Conservation (phyloP, 2,797 vertebrate species). For the Enteromius argenteus region DNA sequence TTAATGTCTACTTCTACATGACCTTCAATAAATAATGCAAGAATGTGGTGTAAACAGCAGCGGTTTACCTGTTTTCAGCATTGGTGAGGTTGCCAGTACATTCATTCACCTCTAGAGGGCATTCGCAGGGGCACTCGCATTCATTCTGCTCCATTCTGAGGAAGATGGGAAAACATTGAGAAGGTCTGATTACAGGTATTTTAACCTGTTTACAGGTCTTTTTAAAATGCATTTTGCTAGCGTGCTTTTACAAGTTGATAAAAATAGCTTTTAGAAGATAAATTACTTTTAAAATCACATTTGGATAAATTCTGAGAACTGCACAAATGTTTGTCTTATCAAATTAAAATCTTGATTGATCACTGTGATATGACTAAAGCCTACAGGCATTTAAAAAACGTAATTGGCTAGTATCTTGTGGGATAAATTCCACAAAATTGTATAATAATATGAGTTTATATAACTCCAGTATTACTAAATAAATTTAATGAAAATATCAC, state of each 20-base stretch:
- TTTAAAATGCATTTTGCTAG: neutral
- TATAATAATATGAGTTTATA: neutral
- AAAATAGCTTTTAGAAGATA: neutral
- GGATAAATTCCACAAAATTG: neutral
- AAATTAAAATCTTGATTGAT: neutral
- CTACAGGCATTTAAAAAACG: neutral
- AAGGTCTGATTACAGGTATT: neutral
- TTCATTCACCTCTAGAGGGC: slow-evolving; percentile 98
- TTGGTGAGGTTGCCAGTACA: slow-evolving; percentile 98
- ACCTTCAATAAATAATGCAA: neutral
- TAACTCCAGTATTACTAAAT: neutral
- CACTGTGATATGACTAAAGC: neutral
- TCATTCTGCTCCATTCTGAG: slow-evolving; percentile 98
- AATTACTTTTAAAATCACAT: neutral
- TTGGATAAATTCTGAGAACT: neutral
- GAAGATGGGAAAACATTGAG: slow-evolving; percentile 10
- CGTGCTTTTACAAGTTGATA: neutral
- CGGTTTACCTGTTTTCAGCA: slow-evolving; percentile 90
- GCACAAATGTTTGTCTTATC: neutral
- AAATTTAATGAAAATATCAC: neutral
- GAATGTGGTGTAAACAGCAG: neutral
- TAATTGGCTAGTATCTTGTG: neutral
- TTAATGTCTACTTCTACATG: neutral
- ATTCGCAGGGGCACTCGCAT: slow-evolving; percentile 98
- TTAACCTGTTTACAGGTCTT: neutral